Percentiles rank a stretch among this genome's conserved stretches.
Conservation (phyloP, 2,888 invertebrate species). For the Cryptus viduatorius region DNA sequence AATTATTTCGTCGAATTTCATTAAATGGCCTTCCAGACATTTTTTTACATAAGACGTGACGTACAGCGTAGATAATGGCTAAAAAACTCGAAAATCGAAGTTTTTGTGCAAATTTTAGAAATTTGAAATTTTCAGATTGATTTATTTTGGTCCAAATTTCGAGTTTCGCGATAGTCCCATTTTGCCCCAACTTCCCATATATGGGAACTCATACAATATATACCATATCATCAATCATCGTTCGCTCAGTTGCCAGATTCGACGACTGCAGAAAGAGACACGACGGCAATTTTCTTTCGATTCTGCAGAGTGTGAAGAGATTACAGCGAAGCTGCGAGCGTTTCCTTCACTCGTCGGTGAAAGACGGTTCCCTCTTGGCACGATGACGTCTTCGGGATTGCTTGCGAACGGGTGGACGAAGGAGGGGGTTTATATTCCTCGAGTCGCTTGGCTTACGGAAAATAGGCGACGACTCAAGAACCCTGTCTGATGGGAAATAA, state of each 20-base stretch:
- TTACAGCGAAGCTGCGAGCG: slow-evolving; percentile 42
- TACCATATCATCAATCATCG: slow-evolving; percentile 38
- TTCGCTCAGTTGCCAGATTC: slow-evolving; percentile 42
- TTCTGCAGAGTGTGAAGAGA: slow-evolving; percentile 52
- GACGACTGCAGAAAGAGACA: slow-evolving; percentile 31
- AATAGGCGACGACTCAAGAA: slow-evolving; percentile 44
- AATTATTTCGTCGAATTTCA: too few relatives aligned
- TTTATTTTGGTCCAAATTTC: background rate
- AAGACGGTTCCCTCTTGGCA: slow-evolving; percentile 40
- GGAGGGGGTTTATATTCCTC: slow-evolving; percentile 23
- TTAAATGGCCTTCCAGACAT: too few relatives aligned
- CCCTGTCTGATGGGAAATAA: slow-evolving; percentile 22
- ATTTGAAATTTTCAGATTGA: too few relatives aligned
- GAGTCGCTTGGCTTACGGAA: slow-evolving; percentile 43
- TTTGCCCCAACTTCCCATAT: background rate
- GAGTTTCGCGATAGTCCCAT: background rate
- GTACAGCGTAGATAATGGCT: too few relatives aligned
- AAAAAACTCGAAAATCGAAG: too few relatives aligned
- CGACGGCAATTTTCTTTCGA: slow-evolving; percentile 47
- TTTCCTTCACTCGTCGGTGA: slow-evolving; percentile 46
- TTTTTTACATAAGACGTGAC: too few relatives aligned
- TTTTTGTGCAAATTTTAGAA: too few relatives aligned
- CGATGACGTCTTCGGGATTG: slow-evolving; percentile 43
- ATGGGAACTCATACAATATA: background rate
- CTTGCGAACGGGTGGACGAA: slow-evolving; percentile 38